Conservation (phyloP, 2,888 invertebrate species). For the Epinotia bilunana region DNA sequence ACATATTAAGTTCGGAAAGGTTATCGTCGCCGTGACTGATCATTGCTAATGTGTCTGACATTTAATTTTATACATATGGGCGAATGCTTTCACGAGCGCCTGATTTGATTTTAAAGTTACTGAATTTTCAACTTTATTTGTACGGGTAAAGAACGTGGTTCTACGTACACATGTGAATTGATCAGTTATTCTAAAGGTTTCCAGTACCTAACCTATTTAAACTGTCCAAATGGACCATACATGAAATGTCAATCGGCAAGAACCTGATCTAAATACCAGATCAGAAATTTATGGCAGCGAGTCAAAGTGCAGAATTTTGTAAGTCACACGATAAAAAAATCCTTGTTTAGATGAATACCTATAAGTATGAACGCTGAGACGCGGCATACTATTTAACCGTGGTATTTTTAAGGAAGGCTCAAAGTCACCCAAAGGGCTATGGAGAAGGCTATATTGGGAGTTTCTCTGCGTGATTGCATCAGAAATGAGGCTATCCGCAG, state of each 20-base stretch:
- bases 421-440: too few species aligned
- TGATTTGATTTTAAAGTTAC: neutral
- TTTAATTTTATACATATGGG: constrained; percentile 55
- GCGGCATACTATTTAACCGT: neutral
- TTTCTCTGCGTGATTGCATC: too few species aligned
- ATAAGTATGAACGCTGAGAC: neutral
- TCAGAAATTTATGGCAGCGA: constrained; percentile 4
- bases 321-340: neutral
- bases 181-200: constrained; percentile 2
- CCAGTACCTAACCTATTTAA: constrained; percentile 28
- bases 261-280: constrained; percentile 35
- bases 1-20: constrained; percentile 30
- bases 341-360: neutral
- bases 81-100: constrained; percentile 9
- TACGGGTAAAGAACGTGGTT: constrained; percentile 5
- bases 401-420: too few species aligned
- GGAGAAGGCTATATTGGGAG: too few species aligned
- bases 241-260: constrained; percentile 37
- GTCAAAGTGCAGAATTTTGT: too few species aligned
- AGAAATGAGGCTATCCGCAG: too few species aligned
- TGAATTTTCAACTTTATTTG: constrained; percentile 10
- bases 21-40: constrained; percentile 17
- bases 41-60: constrained; percentile 68
- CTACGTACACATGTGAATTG: neutral
- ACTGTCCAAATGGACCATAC: constrained; percentile 20